A percentile compares a stretch with the other conserved stretches of the same genome.
Evolutionary conservation across 2,888 invertebrate species (phyloP).

Genomic region (Chouioia cunea): DNA sequence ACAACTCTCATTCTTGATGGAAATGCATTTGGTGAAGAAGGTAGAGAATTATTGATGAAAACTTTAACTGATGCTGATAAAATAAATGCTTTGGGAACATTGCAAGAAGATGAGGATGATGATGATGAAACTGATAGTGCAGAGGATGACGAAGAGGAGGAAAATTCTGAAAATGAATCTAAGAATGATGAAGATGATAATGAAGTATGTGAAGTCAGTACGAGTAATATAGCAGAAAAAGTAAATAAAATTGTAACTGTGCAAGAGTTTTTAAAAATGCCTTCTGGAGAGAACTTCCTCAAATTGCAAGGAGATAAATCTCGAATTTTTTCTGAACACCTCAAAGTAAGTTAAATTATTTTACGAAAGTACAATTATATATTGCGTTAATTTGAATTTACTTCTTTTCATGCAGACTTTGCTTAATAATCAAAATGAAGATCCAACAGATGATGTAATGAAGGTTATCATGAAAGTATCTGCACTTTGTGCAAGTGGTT

Average conservation of each 20-base stretch:
- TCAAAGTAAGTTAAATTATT: constrained; percentile 54
- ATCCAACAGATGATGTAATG: constrained; percentile 65
- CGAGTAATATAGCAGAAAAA: constrained; percentile 49
- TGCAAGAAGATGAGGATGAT: constrained; percentile 77
- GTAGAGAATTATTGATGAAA: constrained; percentile 54
- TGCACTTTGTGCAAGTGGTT: constrained; percentile 72
- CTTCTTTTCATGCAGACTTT: constrained; percentile 52
- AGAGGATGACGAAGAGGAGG: constrained; percentile 64
- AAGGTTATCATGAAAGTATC: constrained; percentile 71
- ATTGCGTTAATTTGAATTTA: constrained; percentile 1
- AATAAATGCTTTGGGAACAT: constrained; percentile 72
- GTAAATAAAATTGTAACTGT: constrained; percentile 58
- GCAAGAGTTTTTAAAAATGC: constrained; percentile 69
- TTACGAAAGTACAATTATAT: background rate
- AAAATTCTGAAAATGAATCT: constrained; percentile 57
- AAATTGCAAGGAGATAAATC: constrained; percentile 66
- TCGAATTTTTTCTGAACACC: constrained; percentile 56
- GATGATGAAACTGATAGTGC: constrained; percentile 60
- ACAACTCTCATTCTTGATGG: constrained; percentile 74
- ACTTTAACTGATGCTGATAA: constrained; percentile 60
- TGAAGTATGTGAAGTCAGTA: constrained; percentile 54
- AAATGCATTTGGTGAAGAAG: constrained; percentile 70
- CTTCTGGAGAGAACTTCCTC: constrained; percentile 70
- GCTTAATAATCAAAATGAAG: constrained; percentile 40
- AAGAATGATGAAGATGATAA: constrained; percentile 60